These are phyloP conservation scores for Drosophila athabasca DNA, from an alignment of 1,140 invertebrate genomes.

Conservation along the genomic window DNA sequence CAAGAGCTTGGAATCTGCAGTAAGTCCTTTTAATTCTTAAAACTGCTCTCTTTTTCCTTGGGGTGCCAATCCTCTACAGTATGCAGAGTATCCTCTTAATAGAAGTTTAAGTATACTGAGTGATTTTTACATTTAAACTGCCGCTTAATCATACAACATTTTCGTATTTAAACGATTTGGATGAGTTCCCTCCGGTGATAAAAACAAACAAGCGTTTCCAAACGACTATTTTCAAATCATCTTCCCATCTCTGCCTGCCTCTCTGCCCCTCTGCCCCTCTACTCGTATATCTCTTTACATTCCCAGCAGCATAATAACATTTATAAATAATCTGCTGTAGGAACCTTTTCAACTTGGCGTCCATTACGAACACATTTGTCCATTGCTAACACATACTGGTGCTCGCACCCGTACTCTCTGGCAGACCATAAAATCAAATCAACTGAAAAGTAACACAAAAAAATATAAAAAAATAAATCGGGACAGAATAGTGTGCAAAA, in stretches of 20 bases:
- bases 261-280: slow-evolving; percentile 7
- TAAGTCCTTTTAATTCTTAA: too few relatives aligned
- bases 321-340: slow-evolving; percentile 52
- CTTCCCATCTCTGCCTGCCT: slow-evolving; percentile 16
- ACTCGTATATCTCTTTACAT: slow-evolving; percentile 11
- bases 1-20: too few relatives aligned
- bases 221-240: slow-evolving; percentile 22
- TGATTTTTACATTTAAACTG: too few relatives aligned
- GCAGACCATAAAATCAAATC: slow-evolving; percentile 53
- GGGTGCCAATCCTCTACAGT: too few relatives aligned
- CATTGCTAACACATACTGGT: slow-evolving; percentile 6
- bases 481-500: not conserved
- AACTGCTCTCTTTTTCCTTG: too few relatives aligned
- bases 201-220: too few relatives aligned
- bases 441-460: slow-evolving; percentile 42
- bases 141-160: too few relatives aligned
- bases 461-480: not conserved
- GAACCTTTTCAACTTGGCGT: slow-evolving; percentile 50
- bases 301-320: slow-evolving; percentile 45
- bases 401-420: slow-evolving; percentile 18
- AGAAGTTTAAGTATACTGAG: too few relatives aligned
- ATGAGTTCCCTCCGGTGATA: too few relatives aligned
- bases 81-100: too few relatives aligned
- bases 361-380: slow-evolving; percentile 51
- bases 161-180: too few relatives aligned